phyloP scores from a whole-genome alignment of 2,888 invertebrate genomes.

The Loripinus fragilis region DNA sequence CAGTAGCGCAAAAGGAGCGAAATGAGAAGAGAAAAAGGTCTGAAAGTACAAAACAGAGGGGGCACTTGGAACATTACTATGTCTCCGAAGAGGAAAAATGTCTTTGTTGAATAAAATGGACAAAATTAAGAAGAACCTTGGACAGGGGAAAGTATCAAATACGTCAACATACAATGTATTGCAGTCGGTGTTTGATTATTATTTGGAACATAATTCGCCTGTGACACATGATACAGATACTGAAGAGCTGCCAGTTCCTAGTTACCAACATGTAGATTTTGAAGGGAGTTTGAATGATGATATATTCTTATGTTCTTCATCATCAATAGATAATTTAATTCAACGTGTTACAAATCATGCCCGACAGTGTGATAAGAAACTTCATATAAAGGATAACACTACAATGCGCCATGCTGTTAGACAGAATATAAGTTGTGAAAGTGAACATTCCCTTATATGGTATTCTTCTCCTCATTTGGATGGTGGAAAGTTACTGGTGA shows the following conservation, averaged over 20 bases:
- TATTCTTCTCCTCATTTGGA: constrained; percentile 26
- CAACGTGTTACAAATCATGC: constrained; percentile 14
- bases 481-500: constrained; percentile 17
- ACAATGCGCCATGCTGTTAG: not conserved
- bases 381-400: not conserved
- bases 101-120: constrained; percentile 28
- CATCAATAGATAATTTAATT: constrained; percentile 22
- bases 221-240: not conserved
- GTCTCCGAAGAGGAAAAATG: not conserved
- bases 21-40: not conserved
- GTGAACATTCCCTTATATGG: constrained; percentile 9
- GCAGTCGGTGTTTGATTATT: not conserved
- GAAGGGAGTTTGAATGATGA: constrained; percentile 15
- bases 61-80: constrained; percentile 16
- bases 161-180: constrained; percentile 19
- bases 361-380: not conserved
- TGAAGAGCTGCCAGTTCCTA: not conserved
- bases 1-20: not conserved
- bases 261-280: not conserved
- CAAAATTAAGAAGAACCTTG: constrained; percentile 25
- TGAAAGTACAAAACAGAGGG: not conserved
- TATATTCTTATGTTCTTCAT: constrained; percentile 13
- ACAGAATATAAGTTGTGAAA: not conserved
- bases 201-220: not conserved
- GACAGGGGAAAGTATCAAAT: constrained; percentile 17